Evolutionary conservation across 2,888 invertebrate genomes (phyloP).

Genomic region (Chironomus riparius): DNA sequence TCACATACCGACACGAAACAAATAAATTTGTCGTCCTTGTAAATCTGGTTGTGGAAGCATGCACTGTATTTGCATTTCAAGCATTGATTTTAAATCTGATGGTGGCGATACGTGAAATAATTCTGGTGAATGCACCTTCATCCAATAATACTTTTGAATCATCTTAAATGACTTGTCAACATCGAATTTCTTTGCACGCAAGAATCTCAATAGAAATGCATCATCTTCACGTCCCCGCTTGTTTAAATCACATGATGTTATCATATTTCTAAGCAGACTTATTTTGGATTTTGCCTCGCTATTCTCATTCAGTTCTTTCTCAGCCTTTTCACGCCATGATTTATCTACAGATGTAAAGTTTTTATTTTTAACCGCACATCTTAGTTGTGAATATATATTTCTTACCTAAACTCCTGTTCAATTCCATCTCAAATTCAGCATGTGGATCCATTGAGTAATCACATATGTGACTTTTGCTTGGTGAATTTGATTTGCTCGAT

Average conservation of each 20-base stretch:
- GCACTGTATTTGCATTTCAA: constrained; percentile 42
- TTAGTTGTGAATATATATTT: not conserved
- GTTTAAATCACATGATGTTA: constrained; percentile 26
- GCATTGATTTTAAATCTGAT: constrained; percentile 37
- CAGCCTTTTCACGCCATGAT: constrained; percentile 30
- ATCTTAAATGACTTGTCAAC: constrained; percentile 43
- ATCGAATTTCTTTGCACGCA: constrained; percentile 49
- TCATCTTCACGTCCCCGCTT: constrained; percentile 45
- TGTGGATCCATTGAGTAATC: constrained; percentile 26
- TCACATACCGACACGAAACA: constrained; percentile 42
- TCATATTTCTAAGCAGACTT: constrained; percentile 28
- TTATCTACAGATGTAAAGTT: constrained; percentile 22
- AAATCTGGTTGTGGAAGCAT: constrained; percentile 41
- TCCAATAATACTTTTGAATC: constrained; percentile 42
- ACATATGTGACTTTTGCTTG: not conserved
- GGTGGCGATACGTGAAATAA: constrained; percentile 41
- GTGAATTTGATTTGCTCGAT: constrained; percentile 23
- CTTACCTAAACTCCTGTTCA: constrained; percentile 29
- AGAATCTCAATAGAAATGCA: constrained; percentile 48
- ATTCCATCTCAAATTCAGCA: constrained; percentile 28
- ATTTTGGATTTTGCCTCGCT: constrained; percentile 28
- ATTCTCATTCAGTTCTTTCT: constrained; percentile 30
- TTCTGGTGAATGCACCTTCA: constrained; percentile 43
- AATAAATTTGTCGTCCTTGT: constrained; percentile 41
- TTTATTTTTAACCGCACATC: not conserved